These are phyloP conservation scores for Coregonus sp. DNA, from an alignment of 2,797 vertebrate species.

Conservation along the genomic window DNA sequence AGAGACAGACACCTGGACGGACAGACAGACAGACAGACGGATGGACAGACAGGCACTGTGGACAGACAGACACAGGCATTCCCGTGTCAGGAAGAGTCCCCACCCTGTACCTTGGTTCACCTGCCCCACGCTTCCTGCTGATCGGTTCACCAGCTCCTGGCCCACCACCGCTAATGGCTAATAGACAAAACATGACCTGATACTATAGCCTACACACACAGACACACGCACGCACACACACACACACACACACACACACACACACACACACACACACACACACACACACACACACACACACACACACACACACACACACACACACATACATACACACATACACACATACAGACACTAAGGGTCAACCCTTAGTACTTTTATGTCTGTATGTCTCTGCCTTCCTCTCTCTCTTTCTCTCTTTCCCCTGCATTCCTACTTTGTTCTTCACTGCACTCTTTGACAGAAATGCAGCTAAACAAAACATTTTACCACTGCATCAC, in stretches of 20 bases:
- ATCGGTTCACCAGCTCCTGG: conserved; percentile 15
- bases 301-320: neutral
- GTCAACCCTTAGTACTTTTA: neutral
- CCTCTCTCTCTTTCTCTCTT: neutral
- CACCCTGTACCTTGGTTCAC: conserved; percentile 3
- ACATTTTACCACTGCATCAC: neutral
- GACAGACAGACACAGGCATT: neutral
- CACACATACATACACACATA: no score
- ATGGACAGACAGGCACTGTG: neutral
- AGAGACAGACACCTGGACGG: no score
- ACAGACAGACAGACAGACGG: no score
- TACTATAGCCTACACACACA: no score
- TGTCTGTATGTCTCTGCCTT: neutral
- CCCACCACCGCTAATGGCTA: neutral
- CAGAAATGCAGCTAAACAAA: neutral
- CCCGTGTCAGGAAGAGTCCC: conserved; percentile 5
- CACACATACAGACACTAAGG: neutral
- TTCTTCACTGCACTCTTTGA: neutral
- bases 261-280: neutral
- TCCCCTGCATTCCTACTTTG: neutral
- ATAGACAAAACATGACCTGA: conserved; percentile 8
- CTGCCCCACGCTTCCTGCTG: conserved; percentile 17
- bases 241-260: neutral
- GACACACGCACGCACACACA: neutral
- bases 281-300: no score